Base-by-base conservation (phyloP, 2,888 invertebrate species). In the Drosophila falleni region DNA sequence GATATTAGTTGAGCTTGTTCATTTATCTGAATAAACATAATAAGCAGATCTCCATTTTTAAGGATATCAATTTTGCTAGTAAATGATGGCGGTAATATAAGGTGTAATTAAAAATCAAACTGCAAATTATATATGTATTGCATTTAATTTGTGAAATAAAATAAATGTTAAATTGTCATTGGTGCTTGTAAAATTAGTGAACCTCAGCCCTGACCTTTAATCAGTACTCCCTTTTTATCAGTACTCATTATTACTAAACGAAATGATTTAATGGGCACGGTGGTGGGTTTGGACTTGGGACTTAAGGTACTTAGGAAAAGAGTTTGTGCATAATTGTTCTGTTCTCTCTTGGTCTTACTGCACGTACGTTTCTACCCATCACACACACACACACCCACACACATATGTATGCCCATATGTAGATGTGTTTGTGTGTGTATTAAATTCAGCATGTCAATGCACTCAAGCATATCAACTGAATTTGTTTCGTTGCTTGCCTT, bases 401-500 rank as follows among this genome's bases (percentile, higher is more conserved):
- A 15, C 15, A 29, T 19, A 15, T 42, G n/a, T n/a, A 26, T 23
- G 26, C 8, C n/a, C n/a, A 39, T 15, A 16, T 49, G 33, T 49
- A 42, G 37, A 44, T 37, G 26, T 41, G 39, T 13, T 2, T 63
- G 56, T 56, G 39, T 42, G 50, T 54, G 42, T 71, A 78, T 78
- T 68, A 69, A 64, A 69, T 76, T 56, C 71, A 74, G 69, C 63
- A 73, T 73, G 78, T 74, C 68, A 75, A 78, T 68, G 75, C 69
- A 74, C 75, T 78, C 74, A 64, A 64, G 54, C 62, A 58, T 68
- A 74, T 78, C 75, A 78, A 74, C 79, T 55, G 64, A 78, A 78
- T 74, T 74, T 78, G 75, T 69, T 78, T 69, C 75, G 78, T 78
- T 78, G 46, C 75, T 74, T 74, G 44, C 70, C 59, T 68, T 46